phyloP scores from a whole-genome alignment of 1,140 invertebrate species.

The Gerris buenoi region DNA sequence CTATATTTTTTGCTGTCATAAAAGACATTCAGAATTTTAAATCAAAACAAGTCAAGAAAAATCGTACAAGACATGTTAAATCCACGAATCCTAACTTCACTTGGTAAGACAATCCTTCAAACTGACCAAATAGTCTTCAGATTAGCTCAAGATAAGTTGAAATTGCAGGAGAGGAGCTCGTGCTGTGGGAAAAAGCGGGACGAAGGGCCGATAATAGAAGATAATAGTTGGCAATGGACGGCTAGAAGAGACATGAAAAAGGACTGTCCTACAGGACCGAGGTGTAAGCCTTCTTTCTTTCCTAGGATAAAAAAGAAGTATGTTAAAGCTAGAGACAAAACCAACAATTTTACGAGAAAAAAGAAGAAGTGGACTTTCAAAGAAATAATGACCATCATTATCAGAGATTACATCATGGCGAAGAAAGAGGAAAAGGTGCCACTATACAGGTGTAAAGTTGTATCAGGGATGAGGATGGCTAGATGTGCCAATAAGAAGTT shows the following conservation, averaged over 20 bases:
- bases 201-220: background rate
- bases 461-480: background rate
- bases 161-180: too few relatives aligned
- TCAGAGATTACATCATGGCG: background rate
- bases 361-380: background rate
- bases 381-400: background rate
- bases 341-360: background rate
- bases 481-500: background rate
- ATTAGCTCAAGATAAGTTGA: too few relatives aligned
- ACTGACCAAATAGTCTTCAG: too few relatives aligned
- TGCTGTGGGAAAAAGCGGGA: too few relatives aligned
- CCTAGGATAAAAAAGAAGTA: background rate
- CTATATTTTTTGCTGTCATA: too few relatives aligned
- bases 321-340: background rate
- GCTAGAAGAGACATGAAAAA: background rate
- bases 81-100: too few relatives aligned
- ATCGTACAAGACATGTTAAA: too few relatives aligned
- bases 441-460: background rate
- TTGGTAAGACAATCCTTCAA: too few relatives aligned
- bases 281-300: background rate
- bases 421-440: background rate
- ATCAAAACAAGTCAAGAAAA: too few relatives aligned
- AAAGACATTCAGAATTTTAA: too few relatives aligned
- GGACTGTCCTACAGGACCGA: background rate
- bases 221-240: background rate